Base-by-base conservation (phyloP, 2,888 invertebrate genomes). In the Halictus ligatus region DNA sequence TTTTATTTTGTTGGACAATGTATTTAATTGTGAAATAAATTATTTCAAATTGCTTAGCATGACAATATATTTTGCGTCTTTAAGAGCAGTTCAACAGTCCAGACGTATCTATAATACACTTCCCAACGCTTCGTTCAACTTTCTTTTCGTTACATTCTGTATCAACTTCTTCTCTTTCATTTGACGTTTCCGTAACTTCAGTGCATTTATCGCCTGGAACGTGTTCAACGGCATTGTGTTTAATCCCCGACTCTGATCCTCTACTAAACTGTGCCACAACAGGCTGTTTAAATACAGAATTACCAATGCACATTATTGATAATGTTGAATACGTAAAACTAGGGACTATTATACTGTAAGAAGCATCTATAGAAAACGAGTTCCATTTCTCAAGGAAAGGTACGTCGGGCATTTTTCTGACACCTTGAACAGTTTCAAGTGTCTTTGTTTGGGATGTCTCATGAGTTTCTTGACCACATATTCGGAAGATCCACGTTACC, bases 401-500 rank as follows among this genome's bases (percentile, higher is more conserved):
- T 0, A 50, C 46, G 12, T 78, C 80, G 5, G 83, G 13, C 0
- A 69, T 50, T 21, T 64, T 58, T 12, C 48, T 50, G 15, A 83
- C 78, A 0, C 81, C 25, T 15, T 83, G 79, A 21, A 21, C 58
- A 18, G 64, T 12, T 1, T 72, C 69, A 1, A 76, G 64, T 1
- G 35, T 12, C 40, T 74, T 58, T 0, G 25, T 8, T 8, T 54
- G 74, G 5, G 76, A 1, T 78, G 78, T 46, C 35, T 78, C 80
- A 5, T 35, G 58, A 0, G 78, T 21, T 35, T 93, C 77, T 0
- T 88, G 86, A 1, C 94, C 93, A 46, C 95, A 93, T 29, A 96
- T 93, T 77, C 97, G 96, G 94, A 98, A 96, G 3, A 97, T 97
- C 97, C 97, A 98, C 43, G 97, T 97, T 79, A 99, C 98, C 0